Evolutionary conservation across 2,797 vertebrate genomes (phyloP).

Genomic region (Ceyx erithaca): DNA sequence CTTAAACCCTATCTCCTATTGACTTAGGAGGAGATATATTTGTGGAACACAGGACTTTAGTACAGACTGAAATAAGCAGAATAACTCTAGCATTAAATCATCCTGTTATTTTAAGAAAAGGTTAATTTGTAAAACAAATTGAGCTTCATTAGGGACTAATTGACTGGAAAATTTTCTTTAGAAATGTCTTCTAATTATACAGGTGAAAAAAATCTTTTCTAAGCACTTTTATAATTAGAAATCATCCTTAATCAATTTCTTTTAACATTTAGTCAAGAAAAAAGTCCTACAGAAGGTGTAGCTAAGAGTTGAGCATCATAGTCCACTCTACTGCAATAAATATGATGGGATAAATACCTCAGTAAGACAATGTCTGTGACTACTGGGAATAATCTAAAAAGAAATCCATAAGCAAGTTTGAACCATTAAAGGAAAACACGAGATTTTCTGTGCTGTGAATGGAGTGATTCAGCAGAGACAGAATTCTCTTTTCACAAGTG

Average conservation of each 20-base stretch:
- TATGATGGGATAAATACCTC: background rate
- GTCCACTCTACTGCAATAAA: background rate
- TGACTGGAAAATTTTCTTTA: slow-evolving; percentile 65
- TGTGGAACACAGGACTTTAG: background rate
- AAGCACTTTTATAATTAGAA: slow-evolving; percentile 59
- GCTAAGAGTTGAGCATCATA: background rate
- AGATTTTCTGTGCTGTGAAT: background rate
- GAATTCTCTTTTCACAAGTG: background rate
- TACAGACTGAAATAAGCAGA: slow-evolving; percentile 22
- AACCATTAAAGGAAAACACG: background rate
- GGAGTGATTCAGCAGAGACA: background rate
- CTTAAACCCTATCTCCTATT: background rate
- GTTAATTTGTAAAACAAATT: slow-evolving; percentile 71
- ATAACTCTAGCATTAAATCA: slow-evolving; percentile 61
- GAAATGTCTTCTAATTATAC: slow-evolving; percentile 61
- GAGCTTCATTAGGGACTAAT: slow-evolving; percentile 66
- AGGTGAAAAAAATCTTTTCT: slow-evolving; percentile 55
- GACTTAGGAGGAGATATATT: background rate
- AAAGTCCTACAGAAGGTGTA: background rate
- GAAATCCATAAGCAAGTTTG: background rate
- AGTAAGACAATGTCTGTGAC: background rate
- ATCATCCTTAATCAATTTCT: slow-evolving; percentile 51
- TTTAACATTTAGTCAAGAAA: slow-evolving; percentile 42
- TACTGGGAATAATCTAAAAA: background rate
- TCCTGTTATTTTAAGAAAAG: slow-evolving; percentile 66